A percentile compares a stretch with the other conserved stretches of the same genome.
Evolutionary conservation across 2,797 vertebrate species (phyloP).

Genomic region (Myoxocephalus aenaeus): DNA sequence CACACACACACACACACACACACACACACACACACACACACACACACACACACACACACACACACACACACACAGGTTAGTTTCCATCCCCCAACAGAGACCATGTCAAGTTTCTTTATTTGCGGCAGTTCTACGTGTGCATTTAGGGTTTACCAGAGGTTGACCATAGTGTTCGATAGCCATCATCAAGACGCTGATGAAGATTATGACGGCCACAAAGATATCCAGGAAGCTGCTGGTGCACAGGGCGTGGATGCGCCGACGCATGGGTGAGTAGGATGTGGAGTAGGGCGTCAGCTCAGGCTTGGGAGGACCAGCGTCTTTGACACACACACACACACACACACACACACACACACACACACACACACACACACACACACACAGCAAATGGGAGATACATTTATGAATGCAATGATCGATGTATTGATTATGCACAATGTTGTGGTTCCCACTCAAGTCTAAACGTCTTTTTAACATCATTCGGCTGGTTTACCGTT

Average conservation of each 20-base stretch:
- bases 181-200: conserved; percentile 9
- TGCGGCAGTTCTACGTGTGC: not conserved
- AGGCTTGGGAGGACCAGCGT: not conserved
- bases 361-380: no score
- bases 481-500: not conserved
- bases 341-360: not conserved
- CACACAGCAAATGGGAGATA: not conserved
- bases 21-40: conserved; percentile 5
- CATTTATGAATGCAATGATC: not conserved
- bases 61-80: conserved; percentile 1
- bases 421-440: not conserved
- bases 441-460: not conserved
- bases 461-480: not conserved
- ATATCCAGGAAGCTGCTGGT: not conserved
- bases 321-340: not conserved
- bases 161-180: conserved; percentile 16
- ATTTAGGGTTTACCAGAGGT: conserved; percentile 6
- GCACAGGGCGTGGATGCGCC: not conserved
- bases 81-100: not conserved
- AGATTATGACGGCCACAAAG: not conserved
- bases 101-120: not conserved
- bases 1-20: conserved; percentile 6
- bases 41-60: conserved; percentile 8
- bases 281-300: not conserved
- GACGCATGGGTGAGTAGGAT: not conserved